These are phyloP conservation scores for Oriolus oriolus DNA, from an alignment of 2,113 vertebrate genomes.

Conservation along the genomic window DNA sequence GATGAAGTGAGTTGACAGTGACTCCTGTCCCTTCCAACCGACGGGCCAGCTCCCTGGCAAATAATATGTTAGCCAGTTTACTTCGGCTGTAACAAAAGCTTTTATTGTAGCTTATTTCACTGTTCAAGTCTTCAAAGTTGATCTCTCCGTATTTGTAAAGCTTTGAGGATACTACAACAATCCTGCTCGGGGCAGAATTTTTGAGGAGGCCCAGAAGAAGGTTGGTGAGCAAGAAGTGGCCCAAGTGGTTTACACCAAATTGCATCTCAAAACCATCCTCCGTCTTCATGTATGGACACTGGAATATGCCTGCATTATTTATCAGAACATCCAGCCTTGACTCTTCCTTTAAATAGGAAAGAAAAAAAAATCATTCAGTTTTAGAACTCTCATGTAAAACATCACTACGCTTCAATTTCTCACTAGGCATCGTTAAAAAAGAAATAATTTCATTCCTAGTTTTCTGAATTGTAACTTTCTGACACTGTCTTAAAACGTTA, in stretches of 20 bases:
- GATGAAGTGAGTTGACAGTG: constrained; percentile 86
- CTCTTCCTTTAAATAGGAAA: constrained; percentile 80
- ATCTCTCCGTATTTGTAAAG: constrained; percentile 93
- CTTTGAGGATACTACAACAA: constrained; percentile 92
- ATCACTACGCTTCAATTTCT: not conserved
- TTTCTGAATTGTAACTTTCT: not conserved
- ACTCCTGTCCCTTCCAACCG: constrained; percentile 83
- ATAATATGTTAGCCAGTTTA: constrained; percentile 92
- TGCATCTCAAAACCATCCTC: constrained; percentile 97
- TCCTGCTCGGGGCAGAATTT: constrained; percentile 85
- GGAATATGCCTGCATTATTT: constrained; percentile 93
- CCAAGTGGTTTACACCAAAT: constrained; percentile 92
- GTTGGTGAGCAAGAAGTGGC: constrained; percentile 92
- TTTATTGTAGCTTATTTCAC: constrained; percentile 85
- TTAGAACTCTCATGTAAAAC: not conserved
- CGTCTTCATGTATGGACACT: constrained; percentile 89
- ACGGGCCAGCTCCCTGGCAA: constrained; percentile 82
- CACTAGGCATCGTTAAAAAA: not conserved
- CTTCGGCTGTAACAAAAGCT: constrained; percentile 91
- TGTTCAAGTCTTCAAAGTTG: constrained; percentile 93
- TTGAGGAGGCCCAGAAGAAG: constrained; percentile 90
- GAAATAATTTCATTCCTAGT: not conserved
- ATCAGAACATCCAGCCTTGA: constrained; percentile 87
- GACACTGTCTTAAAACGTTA: not conserved
- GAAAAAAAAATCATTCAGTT: not conserved